Evolutionary conservation across 2,113 vertebrate genomes (phyloP).

Genomic region (Glareola pratincola): DNA sequence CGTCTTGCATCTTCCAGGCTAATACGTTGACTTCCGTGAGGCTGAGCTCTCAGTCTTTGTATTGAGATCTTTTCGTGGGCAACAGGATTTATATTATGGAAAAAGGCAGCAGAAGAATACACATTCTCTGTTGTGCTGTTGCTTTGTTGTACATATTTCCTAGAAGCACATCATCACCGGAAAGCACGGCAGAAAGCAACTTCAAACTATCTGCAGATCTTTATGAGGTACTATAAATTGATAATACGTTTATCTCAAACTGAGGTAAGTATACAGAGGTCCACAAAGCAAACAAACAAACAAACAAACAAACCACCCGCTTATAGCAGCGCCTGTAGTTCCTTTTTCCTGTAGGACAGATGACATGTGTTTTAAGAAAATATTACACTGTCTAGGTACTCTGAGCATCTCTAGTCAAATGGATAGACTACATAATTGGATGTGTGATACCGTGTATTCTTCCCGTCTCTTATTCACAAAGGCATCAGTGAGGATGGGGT

Average conservation of each 20-base stretch:
- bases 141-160: background rate
- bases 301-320: background rate
- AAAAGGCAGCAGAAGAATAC: background rate
- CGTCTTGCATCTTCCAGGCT: background rate
- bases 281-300: background rate
- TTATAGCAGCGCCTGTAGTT: background rate
- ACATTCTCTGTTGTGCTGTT: background rate
- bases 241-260: background rate
- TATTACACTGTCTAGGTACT: background rate
- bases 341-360: slow-evolving; percentile 10
- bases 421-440: background rate
- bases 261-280: background rate
- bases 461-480: slow-evolving; percentile 21
- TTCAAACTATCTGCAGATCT: background rate
- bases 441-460: background rate
- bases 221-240: background rate
- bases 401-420: background rate
- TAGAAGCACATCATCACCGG: background rate
- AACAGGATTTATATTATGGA: background rate
- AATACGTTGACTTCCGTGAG: background rate
- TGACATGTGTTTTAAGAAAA: slow-evolving; percentile 1
- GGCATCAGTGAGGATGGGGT: background rate
- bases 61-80: background rate
- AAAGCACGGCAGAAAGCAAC: background rate
- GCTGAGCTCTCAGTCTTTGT: background rate